phyloP scores from a whole-genome alignment of 2,113 vertebrate genomes.

The Perca flavescens region DNA sequence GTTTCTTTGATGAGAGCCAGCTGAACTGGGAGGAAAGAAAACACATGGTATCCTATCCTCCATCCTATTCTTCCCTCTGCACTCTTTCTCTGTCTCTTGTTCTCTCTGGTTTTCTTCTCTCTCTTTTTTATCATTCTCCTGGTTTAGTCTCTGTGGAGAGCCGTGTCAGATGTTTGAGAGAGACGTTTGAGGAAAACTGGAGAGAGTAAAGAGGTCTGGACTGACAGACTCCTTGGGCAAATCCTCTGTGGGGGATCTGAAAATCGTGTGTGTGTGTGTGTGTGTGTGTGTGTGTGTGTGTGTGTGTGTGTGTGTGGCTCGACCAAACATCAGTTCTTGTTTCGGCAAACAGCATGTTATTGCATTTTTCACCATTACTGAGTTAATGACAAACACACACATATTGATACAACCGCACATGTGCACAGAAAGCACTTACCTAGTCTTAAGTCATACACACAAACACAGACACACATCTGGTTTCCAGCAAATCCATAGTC shows the following conservation, averaged over 20 bases:
- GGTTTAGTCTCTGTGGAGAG: slow-evolving; percentile 21
- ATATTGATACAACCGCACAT: background rate
- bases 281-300: slow-evolving; percentile 19
- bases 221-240: slow-evolving; percentile 40
- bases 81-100: background rate
- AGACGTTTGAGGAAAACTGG: background rate
- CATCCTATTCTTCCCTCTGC: slow-evolving; percentile 21
- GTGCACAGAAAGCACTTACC: slow-evolving; percentile 5
- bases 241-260: slow-evolving; percentile 49
- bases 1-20: slow-evolving; percentile 71
- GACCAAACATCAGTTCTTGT: slow-evolving; percentile 33
- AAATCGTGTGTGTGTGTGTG: slow-evolving; percentile 1
- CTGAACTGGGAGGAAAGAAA: slow-evolving; percentile 62
- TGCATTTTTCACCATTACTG: slow-evolving; percentile 59
- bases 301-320: slow-evolving; percentile 18
- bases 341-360: slow-evolving; percentile 57
- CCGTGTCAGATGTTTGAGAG: slow-evolving; percentile 23
- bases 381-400: slow-evolving; percentile 68
- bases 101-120: slow-evolving; percentile 57
- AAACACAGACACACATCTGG: slow-evolving; percentile 60
- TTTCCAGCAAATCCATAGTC: slow-evolving; percentile 44
- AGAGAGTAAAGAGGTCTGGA: slow-evolving; percentile 23
- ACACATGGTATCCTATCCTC: slow-evolving; percentile 42
- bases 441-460: background rate
- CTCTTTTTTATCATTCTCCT: slow-evolving; percentile 34